Base-by-base conservation (phyloP, 1,140 invertebrate genomes). In the Notospermus geniculatus region DNA sequence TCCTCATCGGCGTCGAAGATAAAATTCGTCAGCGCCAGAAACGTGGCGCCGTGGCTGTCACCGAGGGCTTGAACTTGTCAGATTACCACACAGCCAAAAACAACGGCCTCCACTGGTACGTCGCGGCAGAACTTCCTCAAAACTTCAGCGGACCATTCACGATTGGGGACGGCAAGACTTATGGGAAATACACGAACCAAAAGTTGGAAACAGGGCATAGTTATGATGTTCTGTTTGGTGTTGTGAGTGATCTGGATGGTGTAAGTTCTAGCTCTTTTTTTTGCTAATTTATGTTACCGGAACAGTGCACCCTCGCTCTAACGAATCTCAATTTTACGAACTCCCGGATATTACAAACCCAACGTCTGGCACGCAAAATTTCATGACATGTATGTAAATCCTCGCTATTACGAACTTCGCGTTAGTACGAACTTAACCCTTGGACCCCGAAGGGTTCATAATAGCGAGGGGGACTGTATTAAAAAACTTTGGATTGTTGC, bases 161-260 rank as follows among this genome's bases (percentile, higher is more conserved):
- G n/a, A 19, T 50, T n/a, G 46, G 46, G n/a, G 46, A 50, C n/a
- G 25, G 25, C 4, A 50, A 50, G 25, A 50, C 46, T 9, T 50
- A 50, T 50, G 25, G 25, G 9, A 27, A 27, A 50, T 50, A 50
- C 25, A 23, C n/a, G 19, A 50, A 50, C n/a, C 19, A 5, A 5
- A 19, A 19, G n/a, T 27, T 50, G 19, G 46, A 50, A 23, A 50
- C 46, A 5, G 46, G 46, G 46, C 19, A 19, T 50, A 27, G n/a
- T 5, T 23, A 23, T n/a, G n/a, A 50, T 50, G 46, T 50, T n/a
- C 4, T 50, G n/a, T 50, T 50, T 27, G 46, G 46, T 50, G 46
- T 50, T 50, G 25, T 50, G 9, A 50, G 46, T 50, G 25, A 19
- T 23, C 19, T 50, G 5, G 25, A 50, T 50, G 46, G 46, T 5